These are phyloP conservation scores for Sarotherodon lohbergeri DNA, from an alignment of 2,113 vertebrate genomes.

Conservation along the genomic window DNA sequence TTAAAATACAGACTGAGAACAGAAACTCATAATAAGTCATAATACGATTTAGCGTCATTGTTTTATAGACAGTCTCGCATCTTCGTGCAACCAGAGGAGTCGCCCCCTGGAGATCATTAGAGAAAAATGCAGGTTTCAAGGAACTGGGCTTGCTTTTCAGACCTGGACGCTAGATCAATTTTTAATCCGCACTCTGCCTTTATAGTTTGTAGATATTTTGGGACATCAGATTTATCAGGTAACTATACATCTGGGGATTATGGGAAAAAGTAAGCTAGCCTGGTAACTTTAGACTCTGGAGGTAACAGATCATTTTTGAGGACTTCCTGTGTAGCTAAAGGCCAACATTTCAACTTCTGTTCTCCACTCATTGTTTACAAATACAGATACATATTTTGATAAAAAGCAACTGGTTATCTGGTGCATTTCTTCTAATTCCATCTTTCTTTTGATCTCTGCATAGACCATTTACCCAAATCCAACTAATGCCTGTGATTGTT, in stretches of 20 bases:
- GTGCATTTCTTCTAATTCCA: not conserved
- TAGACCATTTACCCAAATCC: not conserved
- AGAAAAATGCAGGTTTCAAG: not conserved
- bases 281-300: not conserved
- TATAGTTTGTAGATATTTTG: not conserved
- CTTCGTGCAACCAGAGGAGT: not conserved
- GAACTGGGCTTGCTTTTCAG: not conserved
- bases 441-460: not conserved
- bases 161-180: not conserved
- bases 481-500: not conserved
- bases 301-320: not conserved
- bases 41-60: not conserved
- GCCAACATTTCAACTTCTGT: not conserved
- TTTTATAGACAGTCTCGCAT: not conserved
- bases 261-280: not conserved
- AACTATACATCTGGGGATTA: not conserved
- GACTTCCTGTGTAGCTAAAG: not conserved
- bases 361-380: not conserved
- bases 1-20: not conserved
- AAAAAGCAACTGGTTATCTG: not conserved
- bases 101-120: not conserved
- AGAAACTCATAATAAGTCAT: not conserved
- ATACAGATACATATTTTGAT: not conserved
- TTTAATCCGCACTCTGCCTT: too few relatives aligned
- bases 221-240: not conserved